Percentiles rank a stretch among this genome's conserved stretches.
These are phyloP conservation scores for Ennomos fuscantarius DNA, from an alignment of 2,888 invertebrate species.

Conservation along the genomic window DNA sequence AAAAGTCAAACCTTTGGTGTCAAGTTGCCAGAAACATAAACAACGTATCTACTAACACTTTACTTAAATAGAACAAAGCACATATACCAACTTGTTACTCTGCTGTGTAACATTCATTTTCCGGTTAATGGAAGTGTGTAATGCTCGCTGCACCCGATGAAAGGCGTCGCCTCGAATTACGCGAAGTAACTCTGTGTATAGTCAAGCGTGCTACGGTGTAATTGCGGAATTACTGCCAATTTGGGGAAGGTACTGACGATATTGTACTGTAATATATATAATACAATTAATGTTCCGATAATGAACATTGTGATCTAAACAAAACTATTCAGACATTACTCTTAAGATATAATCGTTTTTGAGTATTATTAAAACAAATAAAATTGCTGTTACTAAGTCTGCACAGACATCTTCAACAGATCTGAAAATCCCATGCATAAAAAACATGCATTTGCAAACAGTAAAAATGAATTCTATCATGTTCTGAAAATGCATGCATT, in stretches of 20 bases:
- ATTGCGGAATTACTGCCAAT: slow-evolving; percentile 65
- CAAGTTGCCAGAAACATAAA: no score
- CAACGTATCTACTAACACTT: no score
- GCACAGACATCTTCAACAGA: no score
- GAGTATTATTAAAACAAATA: no score
- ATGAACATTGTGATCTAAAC: slow-evolving; percentile 19
- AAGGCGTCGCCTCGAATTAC: slow-evolving; percentile 59
- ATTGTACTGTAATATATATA: slow-evolving; percentile 34
- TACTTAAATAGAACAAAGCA: no score
- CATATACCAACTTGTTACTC: slow-evolving; percentile 34
- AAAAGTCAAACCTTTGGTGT: no score
- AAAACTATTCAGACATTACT: not conserved
- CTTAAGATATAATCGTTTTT: not conserved
- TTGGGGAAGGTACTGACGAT: slow-evolving; percentile 41
- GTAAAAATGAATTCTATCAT: not conserved
- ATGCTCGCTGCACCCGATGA: slow-evolving; percentile 58
- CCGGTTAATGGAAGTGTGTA: slow-evolving; percentile 57
- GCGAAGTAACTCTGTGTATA: slow-evolving; percentile 58
- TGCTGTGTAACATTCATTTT: slow-evolving; percentile 51
- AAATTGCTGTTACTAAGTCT: no score
- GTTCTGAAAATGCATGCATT: slow-evolving; percentile 4
- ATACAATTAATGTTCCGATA: slow-evolving; percentile 29
- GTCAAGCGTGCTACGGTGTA: slow-evolving; percentile 60
- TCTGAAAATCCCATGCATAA: no score
- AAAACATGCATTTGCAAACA: not conserved